phyloP scores from a whole-genome alignment of 1,140 invertebrate genomes.

The Drosophila obscura region DNA sequence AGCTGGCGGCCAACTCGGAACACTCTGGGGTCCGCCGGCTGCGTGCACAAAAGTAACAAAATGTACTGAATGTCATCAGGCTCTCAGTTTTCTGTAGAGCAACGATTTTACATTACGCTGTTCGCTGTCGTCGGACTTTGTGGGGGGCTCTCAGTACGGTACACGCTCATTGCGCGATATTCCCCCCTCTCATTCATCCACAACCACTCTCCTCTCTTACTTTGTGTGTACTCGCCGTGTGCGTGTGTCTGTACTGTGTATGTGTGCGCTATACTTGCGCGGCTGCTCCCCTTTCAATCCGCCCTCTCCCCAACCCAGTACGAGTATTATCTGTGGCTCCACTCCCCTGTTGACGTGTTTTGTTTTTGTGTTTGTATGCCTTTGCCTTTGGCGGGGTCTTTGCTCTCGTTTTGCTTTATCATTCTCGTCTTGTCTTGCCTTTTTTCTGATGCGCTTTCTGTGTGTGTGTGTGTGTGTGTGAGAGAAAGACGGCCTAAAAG shows the following conservation, averaged over 20 bases:
- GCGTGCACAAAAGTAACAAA: slow-evolving; percentile 83
- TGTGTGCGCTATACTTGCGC: slow-evolving; percentile 66
- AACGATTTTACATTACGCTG: slow-evolving; percentile 80
- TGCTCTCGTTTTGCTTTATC: slow-evolving; percentile 77
- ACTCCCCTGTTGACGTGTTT: slow-evolving; percentile 50
- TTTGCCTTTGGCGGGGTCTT: slow-evolving; percentile 54
- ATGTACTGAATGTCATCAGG: slow-evolving; percentile 83
- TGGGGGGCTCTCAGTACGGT: slow-evolving; percentile 51
- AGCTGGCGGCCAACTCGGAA: too few relatives aligned
- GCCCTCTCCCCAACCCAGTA: slow-evolving; percentile 45
- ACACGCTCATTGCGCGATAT: slow-evolving; percentile 74
- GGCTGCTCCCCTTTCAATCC: slow-evolving; percentile 34
- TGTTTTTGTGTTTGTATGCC: slow-evolving; percentile 41
- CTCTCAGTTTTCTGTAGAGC: slow-evolving; percentile 62
- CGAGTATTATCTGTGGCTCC: slow-evolving; percentile 57
- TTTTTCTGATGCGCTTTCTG: slow-evolving; percentile 54
- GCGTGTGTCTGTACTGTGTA: slow-evolving; percentile 10
- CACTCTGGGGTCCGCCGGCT: slow-evolving; percentile 37
- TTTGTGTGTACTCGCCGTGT: slow-evolving; percentile 18
- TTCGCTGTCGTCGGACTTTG: slow-evolving; percentile 29
- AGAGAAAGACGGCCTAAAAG: slow-evolving; percentile 4
- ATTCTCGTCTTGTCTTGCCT: slow-evolving; percentile 41
- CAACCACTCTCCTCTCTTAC: slow-evolving; percentile 31
- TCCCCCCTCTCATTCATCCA: slow-evolving; percentile 12
- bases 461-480: slow-evolving; percentile 7